Base-by-base conservation (phyloP, 2,888 invertebrate genomes). In the Hypomecis atomaria region DNA sequence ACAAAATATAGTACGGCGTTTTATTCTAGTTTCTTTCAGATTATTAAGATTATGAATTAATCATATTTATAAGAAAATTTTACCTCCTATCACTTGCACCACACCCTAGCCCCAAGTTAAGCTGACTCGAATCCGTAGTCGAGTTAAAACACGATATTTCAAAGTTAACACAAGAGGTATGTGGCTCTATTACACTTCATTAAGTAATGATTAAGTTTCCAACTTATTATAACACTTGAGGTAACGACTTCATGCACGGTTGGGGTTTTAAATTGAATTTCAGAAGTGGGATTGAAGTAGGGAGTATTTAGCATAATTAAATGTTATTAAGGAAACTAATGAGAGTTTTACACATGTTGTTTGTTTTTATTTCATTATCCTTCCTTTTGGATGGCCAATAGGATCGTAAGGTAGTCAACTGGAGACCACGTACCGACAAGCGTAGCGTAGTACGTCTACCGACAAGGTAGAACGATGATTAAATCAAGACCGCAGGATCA, bases 141-240 rank as follows among this genome's bases (percentile, higher is more conserved):
- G 81, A 82, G 73, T 79, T 77, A 61, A 71, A 75, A 77, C 76
- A 77, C 77, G 78, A 77, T 75, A 79, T 67, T 73, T 75, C 74
- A 43, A 78, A 78, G 74, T 76, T 73, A 68, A 69, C 71, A 71
- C 67, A 70, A 64, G 59, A 63, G 65, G 60, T 65, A 65, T 61
- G 65, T 59, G 66, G 62, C 67, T 78, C 66, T 74, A 75, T 76
- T 78, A 74, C 78, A 77, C 72, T 78, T 82, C 83, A 85, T 84
- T 84, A 82, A 76, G 65, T 79, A 81, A 78, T 82, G 67, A 79
- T 71, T 65, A 65, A 68, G 62, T 62, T 59, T 38, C 36, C 37
- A 55, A 66, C 59, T 66, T 65, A 58, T 47, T 52, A 58, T 65
- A 61, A 50, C 61, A 59, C 55, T 58, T 47, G 54, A 40, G 42